Evolutionary conservation across 1,140 invertebrate genomes (phyloP).

Genomic region (Musca vetustissima): DNA sequence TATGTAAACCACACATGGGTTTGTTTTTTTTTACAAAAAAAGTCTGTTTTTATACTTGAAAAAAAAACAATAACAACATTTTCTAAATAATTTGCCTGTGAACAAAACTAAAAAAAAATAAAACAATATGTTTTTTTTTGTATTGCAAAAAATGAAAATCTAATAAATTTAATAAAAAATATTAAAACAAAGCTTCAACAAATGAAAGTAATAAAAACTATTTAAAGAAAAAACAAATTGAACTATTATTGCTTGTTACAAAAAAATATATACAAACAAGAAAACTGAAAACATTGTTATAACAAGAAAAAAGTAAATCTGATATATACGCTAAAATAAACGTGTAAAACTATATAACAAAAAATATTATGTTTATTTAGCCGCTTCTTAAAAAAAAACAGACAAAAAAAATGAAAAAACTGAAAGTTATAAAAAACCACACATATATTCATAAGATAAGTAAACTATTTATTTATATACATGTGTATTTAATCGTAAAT

Average conservation of each 20-base stretch:
- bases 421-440: slow-evolving; percentile 9
- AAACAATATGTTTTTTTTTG: too few species aligned
- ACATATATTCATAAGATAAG: background rate
- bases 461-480: slow-evolving; percentile 17
- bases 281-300: background rate
- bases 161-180: background rate
- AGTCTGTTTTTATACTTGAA: too few species aligned
- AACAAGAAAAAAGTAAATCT: background rate
- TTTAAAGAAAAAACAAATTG: background rate
- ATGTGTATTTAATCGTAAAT: slow-evolving; percentile 23
- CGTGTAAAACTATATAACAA: background rate
- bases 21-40: too few species aligned
- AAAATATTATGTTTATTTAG: slow-evolving; percentile 5
- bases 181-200: background rate
- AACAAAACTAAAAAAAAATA: too few species aligned
- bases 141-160: too few species aligned
- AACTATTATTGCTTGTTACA: slow-evolving; percentile 1
- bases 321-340: background rate
- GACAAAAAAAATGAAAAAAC: background rate
- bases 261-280: background rate
- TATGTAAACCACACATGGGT: too few species aligned
- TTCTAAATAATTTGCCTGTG: too few species aligned
- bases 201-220: background rate
- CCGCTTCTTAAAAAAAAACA: slow-evolving; percentile 5
- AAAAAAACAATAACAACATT: too few species aligned